Percentiles rank a stretch among this genome's conserved stretches.
phyloP scores from a whole-genome alignment of 2,888 invertebrate species.

The Perdita meconis region DNA sequence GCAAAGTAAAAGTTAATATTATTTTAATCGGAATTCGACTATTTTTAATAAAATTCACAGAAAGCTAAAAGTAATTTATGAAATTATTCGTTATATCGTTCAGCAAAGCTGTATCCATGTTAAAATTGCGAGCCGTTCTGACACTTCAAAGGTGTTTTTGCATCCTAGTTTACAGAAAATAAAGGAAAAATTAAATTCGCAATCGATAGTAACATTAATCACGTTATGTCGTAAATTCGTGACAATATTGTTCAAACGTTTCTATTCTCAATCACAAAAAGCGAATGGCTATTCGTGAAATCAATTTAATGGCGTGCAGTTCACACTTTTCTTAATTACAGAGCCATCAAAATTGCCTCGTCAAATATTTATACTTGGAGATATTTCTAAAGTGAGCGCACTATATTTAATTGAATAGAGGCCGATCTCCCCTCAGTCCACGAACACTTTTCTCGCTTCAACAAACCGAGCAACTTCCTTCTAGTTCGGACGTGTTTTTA shows the following conservation, averaged over 20 bases:
- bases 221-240: slow-evolving; percentile 2
- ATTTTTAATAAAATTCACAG: background rate
- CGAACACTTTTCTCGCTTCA: slow-evolving; percentile 6
- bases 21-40: slow-evolving; percentile 18
- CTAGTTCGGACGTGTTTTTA: background rate
- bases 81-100: slow-evolving; percentile 31
- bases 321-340: background rate
- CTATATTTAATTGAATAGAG: slow-evolving; percentile 3
- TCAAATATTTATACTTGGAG: slow-evolving; percentile 1
- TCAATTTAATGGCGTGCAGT: background rate
- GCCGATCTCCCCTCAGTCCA: background rate
- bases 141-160: slow-evolving; percentile 35
- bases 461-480: slow-evolving; percentile 10
- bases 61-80: slow-evolving; percentile 10
- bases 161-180: background rate
- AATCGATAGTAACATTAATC: slow-evolving; percentile 31
- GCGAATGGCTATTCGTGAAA: background rate
- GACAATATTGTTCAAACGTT: background rate
- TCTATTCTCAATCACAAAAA: no score
- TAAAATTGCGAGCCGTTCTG: slow-evolving; percentile 28
- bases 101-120: slow-evolving; percentile 16
- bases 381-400: background rate
- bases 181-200: slow-evolving; percentile 23
- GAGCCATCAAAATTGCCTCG: background rate
- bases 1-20: background rate